Base-by-base conservation (phyloP, 2,113 vertebrate species). In the Hippocampus mohnikei region DNA sequence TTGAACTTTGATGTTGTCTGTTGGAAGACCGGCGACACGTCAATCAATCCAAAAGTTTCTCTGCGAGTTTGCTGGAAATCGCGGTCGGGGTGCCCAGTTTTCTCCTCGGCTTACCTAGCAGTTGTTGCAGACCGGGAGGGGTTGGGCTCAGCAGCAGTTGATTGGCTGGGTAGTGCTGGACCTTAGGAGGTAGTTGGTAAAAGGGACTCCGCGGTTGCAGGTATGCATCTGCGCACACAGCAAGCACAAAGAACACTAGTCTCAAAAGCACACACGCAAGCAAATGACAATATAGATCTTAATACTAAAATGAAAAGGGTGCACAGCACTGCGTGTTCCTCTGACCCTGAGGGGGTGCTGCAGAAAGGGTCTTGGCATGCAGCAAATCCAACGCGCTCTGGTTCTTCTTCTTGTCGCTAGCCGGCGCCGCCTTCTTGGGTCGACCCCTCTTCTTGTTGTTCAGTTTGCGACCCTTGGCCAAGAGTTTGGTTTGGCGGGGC, bases 111-210 rank as follows among this genome's bases (percentile, higher is more conserved):
- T 93, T 86, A 98, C 97, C 96, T 80, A 99, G 94, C 84, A 99
- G 93, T 87, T 95, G 94, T 90, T 99, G 96, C 86, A 99, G 93
- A 77, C 93, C 96, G 13, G 95, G 96, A 0, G 97, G 96, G 79
- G 95, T 95, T 8, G 94, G 91, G n/a, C 95, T 90, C 84, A 94
- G 89, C 89, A 98, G 91, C 81, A 96, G 93, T 80, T 96, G 96
- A 89, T 92, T 94, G 2, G 95, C 90, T 37, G 95, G 90, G 85
- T 95, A 96, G 90, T 95, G 93, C 85, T 96, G 96, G 83, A 95
- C 94, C 91, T 95, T 96, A 27, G 96, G 96, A 98, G 97, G 96
- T 97, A 98, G 95, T 93, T 97, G 96, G 89, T 95, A 98, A 87
- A 93, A 96, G 3, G 96, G 94, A 86, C 95, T 98, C 77, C 94